Conservation (phyloP, 2,113 vertebrate species). For the Ptychochromis oligacanthus region DNA sequence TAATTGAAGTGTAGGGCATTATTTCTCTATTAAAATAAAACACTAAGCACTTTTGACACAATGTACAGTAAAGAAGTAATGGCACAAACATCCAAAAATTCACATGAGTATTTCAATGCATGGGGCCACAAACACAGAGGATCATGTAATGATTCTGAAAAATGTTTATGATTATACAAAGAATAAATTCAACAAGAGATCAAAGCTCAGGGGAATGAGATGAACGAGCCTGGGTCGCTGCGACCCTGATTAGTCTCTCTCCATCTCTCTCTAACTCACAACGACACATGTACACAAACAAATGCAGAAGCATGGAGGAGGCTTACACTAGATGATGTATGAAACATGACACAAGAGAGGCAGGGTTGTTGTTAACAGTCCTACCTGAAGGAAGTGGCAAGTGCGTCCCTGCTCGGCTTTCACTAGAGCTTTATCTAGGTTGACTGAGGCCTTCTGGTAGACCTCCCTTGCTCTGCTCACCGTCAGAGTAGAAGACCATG, state of each 20-base stretch:
- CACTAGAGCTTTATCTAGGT: constrained; percentile 93
- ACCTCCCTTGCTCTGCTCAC: constrained; percentile 95
- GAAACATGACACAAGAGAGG: constrained; percentile 34
- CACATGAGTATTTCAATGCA: neutral
- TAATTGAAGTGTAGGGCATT: neutral
- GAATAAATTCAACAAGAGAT: neutral
- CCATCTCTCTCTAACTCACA: constrained; percentile 11
- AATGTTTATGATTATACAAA: constrained; percentile 23
- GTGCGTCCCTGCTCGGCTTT: constrained; percentile 95
- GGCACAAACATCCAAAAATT: constrained; percentile 1
- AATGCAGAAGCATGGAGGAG: constrained; percentile 19
- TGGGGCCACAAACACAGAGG: constrained; percentile 12
- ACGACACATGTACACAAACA: constrained; percentile 5
- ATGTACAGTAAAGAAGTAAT: neutral
- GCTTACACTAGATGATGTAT: constrained; percentile 22
- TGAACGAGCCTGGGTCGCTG: neutral
- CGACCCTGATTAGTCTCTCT: neutral
- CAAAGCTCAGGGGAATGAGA: constrained; percentile 11
- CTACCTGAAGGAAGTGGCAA: constrained; percentile 97
- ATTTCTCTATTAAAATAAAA: neutral
- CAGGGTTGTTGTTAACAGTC: constrained; percentile 59
- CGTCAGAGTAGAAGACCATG: constrained; percentile 95
- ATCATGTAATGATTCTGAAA: constrained; percentile 12
- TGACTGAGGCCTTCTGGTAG: constrained; percentile 95
- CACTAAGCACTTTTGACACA: neutral